These are phyloP conservation scores for Aurelia sp. DNA, from an alignment of 30 jellyfish, hydroid and myxozoan genomes.

Conservation along the genomic window DNA sequence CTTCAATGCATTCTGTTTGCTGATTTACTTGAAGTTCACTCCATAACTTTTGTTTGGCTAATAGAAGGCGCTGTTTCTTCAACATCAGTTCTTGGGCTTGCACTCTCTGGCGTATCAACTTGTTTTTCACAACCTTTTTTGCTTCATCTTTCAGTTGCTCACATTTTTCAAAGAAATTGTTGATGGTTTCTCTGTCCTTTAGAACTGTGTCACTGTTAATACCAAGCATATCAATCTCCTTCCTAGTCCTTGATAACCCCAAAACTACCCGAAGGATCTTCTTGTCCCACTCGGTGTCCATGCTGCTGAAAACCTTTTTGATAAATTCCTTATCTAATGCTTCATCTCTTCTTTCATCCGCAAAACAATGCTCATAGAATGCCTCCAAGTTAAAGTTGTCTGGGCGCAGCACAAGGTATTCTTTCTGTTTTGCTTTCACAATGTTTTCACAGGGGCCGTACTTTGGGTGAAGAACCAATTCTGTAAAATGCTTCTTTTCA, in stretches of 20 bases:
- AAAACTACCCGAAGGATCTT: no score
- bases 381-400: slow-evolving; percentile 30
- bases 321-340: slow-evolving; percentile 9
- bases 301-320: slow-evolving; percentile 16
- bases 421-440: slow-evolving; percentile 22
- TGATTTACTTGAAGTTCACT: slow-evolving; percentile 6
- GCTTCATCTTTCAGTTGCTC: slow-evolving; percentile 15
- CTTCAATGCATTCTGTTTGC: slow-evolving; percentile 16
- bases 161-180: slow-evolving; percentile 4
- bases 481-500: slow-evolving; percentile 38
- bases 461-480: slow-evolving; percentile 39
- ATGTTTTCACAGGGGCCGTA: slow-evolving; percentile 26
- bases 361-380: slow-evolving; percentile 22
- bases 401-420: slow-evolving; percentile 28
- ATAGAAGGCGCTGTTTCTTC: slow-evolving; percentile 4
- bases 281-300: slow-evolving; percentile 55
- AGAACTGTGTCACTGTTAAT: slow-evolving; percentile 13
- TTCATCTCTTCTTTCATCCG: neutral
- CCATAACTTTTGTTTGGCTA: slow-evolving; percentile 13
- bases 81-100: neutral
- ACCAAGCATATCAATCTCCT: slow-evolving; percentile 14
- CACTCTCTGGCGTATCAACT: neutral
- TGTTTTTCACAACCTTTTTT: neutral
- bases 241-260: slow-evolving; percentile 15
- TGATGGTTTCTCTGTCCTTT: slow-evolving; percentile 22